Conservation (phyloP, 2,888 invertebrate species). For the Sthenelais limicola region DNA sequence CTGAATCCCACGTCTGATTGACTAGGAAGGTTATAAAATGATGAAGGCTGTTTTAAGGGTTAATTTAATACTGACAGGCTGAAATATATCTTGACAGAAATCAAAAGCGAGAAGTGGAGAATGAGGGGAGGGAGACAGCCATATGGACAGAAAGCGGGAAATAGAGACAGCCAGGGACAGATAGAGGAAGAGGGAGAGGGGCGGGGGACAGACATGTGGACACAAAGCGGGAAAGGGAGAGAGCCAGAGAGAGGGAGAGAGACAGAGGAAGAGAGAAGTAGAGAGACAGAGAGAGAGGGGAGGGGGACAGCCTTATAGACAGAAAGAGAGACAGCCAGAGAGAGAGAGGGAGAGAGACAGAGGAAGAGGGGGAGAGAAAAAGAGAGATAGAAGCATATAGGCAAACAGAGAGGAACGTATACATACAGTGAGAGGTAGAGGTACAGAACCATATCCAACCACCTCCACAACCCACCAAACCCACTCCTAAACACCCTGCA, state of each 20-base stretch:
- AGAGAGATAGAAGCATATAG: no score
- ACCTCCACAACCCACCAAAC: no score
- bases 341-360: conserved; percentile 1
- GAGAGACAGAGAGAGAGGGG: conserved; percentile 17
- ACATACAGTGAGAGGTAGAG: no score
- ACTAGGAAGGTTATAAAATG: no score
- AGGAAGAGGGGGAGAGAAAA: no score
- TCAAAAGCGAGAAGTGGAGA: background rate
- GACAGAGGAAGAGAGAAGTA: background rate
- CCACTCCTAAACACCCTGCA: no score
- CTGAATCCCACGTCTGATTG: no score
- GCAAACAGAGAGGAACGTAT: no score
- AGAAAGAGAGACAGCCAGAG: background rate
- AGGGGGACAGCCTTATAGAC: background rate
- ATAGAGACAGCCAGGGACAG: background rate
- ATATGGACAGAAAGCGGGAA: background rate
- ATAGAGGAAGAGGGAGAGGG: background rate
- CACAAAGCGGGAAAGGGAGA: conserved; percentile 12
- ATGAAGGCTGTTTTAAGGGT: no score
- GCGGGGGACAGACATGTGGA: background rate
- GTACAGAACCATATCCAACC: no score
- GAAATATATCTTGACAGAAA: no score
- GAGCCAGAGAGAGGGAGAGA: conserved; percentile 1
- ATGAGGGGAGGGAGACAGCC: background rate
- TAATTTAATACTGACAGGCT: no score